These are phyloP conservation scores for Tineola bisselliella DNA, from an alignment of 2,888 invertebrate species.

Conservation along the genomic window DNA sequence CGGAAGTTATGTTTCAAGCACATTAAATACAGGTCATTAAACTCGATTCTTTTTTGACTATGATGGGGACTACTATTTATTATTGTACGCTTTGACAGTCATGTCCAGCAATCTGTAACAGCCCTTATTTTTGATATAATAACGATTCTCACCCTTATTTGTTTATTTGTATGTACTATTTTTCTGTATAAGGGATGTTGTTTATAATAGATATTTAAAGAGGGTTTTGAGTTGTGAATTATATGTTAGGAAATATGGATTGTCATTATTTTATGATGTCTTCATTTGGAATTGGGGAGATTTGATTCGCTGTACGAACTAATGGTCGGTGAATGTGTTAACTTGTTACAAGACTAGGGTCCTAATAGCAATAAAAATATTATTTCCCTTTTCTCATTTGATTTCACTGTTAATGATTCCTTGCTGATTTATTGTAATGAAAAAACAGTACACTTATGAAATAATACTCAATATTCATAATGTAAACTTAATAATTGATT, in stretches of 20 bases:
- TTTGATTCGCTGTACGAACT: slow-evolving; percentile 29
- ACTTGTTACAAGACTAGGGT: slow-evolving; percentile 18
- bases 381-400: no score
- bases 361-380: background rate
- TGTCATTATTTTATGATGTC: slow-evolving; percentile 61
- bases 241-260: slow-evolving; percentile 37
- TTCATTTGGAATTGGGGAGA: slow-evolving; percentile 32
- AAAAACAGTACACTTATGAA: no score
- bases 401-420: no score
- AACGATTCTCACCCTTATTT: background rate
- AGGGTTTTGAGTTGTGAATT: slow-evolving; percentile 38
- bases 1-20: slow-evolving; percentile 55
- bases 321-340: slow-evolving; percentile 30
- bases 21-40: slow-evolving; percentile 63
- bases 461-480: no score
- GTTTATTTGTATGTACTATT: background rate
- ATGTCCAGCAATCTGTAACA: slow-evolving; percentile 29
- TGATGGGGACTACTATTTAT: slow-evolving; percentile 50
- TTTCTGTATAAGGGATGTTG: background rate
- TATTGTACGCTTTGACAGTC: slow-evolving; percentile 50
- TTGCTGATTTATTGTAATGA: no score
- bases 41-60: slow-evolving; percentile 37
- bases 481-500: no score
- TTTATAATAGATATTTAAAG: slow-evolving; percentile 15
- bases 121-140: slow-evolving; percentile 18